These are phyloP conservation scores for Microcebus jonahi DNA, from an alignment of 2,113 vertebrate species.

Conservation along the genomic window DNA sequence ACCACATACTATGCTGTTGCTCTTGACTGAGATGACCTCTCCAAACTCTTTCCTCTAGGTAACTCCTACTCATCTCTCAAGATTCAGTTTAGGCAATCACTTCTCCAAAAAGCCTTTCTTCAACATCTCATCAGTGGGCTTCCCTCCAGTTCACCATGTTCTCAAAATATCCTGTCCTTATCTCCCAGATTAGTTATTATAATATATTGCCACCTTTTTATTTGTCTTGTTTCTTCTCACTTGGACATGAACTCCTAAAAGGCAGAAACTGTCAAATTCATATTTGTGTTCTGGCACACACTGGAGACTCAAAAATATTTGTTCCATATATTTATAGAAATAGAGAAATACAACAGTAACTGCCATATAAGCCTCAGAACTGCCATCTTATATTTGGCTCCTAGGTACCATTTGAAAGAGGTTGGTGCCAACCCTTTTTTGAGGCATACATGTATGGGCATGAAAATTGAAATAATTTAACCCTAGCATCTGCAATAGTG, in stretches of 20 bases:
- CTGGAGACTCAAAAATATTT: not conserved
- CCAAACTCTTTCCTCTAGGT: not conserved
- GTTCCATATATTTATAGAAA: not conserved
- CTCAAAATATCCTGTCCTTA: not conserved
- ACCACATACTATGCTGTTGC: not conserved
- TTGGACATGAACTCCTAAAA: conserved; percentile 33
- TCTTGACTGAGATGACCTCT: not conserved
- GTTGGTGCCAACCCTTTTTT: not conserved
- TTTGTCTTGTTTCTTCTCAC: not conserved
- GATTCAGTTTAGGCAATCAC: not conserved
- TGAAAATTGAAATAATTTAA: conserved; percentile 39
- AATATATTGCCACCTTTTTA: not conserved
- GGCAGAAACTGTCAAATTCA: not conserved
- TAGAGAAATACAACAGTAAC: not conserved
- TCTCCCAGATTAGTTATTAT: not conserved
- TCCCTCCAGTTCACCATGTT: conserved; percentile 27
- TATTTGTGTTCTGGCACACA: not conserved
- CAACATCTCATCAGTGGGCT: conserved; percentile 24
- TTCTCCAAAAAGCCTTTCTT: conserved; percentile 10
- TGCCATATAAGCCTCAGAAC: not conserved
- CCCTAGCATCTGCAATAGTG: not conserved
- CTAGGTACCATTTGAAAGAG: not conserved
- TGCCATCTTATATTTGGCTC: not conserved
- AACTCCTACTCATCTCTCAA: not conserved
- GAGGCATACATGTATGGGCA: not conserved